These are phyloP conservation scores for Zeus faber DNA, from an alignment of 2,113 vertebrate species.

Conservation along the genomic window DNA sequence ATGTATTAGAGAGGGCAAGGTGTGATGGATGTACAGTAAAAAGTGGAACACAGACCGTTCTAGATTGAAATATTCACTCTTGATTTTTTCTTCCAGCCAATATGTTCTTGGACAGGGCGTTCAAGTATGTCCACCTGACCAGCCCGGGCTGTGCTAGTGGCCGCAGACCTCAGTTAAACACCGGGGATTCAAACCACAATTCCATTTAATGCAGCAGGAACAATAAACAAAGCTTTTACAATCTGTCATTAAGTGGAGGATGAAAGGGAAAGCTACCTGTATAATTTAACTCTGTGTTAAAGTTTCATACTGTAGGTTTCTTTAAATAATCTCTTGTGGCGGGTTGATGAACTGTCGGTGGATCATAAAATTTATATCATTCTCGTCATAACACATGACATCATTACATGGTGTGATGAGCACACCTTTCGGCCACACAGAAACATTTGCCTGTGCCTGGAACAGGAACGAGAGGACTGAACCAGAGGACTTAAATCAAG, in stretches of 20 bases:
- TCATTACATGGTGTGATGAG: no score
- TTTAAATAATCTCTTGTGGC: no score
- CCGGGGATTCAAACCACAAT: conserved; percentile 60
- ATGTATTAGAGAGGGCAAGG: conserved; percentile 38
- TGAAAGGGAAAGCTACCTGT: conserved; percentile 51
- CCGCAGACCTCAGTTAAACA: conserved; percentile 65
- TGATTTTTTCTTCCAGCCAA: conserved; percentile 40
- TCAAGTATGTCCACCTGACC: conserved; percentile 47
- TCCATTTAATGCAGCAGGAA: conserved; percentile 72
- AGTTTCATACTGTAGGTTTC: conserved; percentile 34
- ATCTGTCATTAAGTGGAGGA: conserved; percentile 52
- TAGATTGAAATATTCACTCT: conserved; percentile 31
- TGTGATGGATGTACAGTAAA: conserved; percentile 44
- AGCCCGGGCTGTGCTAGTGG: conserved; percentile 45
- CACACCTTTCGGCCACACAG: no score
- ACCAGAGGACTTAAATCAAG: no score
- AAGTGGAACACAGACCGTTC: conserved; percentile 21
- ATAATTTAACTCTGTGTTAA: conserved; percentile 38
- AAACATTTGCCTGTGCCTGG: no score
- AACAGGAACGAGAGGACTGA: no score
- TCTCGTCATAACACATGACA: conserved; percentile 38
- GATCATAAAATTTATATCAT: no score
- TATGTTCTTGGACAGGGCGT: conserved; percentile 40
- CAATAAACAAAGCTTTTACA: conserved; percentile 68
- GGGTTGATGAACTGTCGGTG: conserved; percentile 45